Percentiles rank a stretch among this genome's conserved stretches.
Conservation (phyloP, 2,797 vertebrate species). For the Vespertilio murinus region DNA sequence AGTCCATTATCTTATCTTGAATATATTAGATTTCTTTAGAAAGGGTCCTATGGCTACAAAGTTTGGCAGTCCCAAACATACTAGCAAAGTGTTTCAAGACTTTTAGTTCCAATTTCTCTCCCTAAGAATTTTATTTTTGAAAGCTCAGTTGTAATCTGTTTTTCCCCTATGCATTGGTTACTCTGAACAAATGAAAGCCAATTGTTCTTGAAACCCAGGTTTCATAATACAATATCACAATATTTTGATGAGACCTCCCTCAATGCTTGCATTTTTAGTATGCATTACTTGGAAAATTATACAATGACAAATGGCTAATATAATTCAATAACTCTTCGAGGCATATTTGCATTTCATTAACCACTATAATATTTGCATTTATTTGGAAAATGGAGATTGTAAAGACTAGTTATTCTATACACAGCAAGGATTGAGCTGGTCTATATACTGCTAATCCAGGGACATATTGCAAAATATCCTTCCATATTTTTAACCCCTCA, state of each 20-base stretch:
- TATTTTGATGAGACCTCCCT: slow-evolving; percentile 18
- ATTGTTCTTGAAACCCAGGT: slow-evolving; percentile 45
- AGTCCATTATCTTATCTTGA: not conserved
- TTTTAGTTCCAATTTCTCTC: not conserved
- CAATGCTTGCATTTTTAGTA: slow-evolving; percentile 1
- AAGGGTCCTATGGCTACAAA: no score
- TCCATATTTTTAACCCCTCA: not conserved
- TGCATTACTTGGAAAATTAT: slow-evolving; percentile 23
- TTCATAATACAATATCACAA: slow-evolving; percentile 39
- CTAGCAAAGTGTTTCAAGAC: not conserved
- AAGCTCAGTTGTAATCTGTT: not conserved
- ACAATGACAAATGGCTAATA: slow-evolving; percentile 23
- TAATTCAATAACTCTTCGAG: slow-evolving; percentile 29
- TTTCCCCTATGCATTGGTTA: not conserved
- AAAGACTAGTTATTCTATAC: not conserved
- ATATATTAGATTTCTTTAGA: not conserved
- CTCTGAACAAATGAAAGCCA: slow-evolving; percentile 23
- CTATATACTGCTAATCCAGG: not conserved
- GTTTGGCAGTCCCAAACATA: not conserved
- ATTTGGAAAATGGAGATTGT: not conserved
- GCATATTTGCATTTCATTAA: slow-evolving; percentile 37
- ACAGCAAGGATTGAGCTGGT: not conserved
- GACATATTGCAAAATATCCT: not conserved
- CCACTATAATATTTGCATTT: not conserved
- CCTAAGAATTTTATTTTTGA: not conserved